These are phyloP conservation scores for Laupala kohalensis DNA, from an alignment of 1,140 invertebrate species.

Conservation along the genomic window DNA sequence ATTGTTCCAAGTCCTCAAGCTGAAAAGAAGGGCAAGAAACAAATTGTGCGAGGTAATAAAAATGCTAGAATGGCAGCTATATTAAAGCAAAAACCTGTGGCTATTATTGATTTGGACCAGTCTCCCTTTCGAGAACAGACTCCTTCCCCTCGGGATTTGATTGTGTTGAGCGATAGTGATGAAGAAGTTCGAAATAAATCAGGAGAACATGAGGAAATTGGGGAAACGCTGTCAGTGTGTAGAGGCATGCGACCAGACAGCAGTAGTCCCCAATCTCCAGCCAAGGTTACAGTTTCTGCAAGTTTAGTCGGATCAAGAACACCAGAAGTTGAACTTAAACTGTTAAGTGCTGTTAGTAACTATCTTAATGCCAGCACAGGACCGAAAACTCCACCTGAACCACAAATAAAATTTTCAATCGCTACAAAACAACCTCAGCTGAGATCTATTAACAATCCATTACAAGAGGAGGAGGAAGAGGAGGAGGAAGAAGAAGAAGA, in stretches of 20 bases:
- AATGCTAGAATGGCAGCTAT: constrained; percentile 9
- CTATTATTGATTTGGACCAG: constrained; percentile 70
- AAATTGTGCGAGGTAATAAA: constrained; percentile 1
- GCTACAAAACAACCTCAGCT: constrained; percentile 41
- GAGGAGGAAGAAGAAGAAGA: too few relatives aligned
- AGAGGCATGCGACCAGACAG: not conserved
- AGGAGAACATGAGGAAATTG: constrained; percentile 13
- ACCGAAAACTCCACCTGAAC: constrained; percentile 61
- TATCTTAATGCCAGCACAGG: constrained; percentile 27
- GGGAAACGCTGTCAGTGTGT: not conserved
- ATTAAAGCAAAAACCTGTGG: constrained; percentile 47
- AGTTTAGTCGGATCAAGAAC: not conserved
- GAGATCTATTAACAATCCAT: constrained; percentile 42
- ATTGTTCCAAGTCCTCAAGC: constrained; percentile 18
- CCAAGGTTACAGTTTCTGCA: constrained; percentile 1
- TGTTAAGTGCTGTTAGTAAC: constrained; percentile 11
- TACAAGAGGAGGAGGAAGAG: constrained; percentile 37
- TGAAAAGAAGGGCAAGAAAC: constrained; percentile 5
- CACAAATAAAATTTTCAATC: constrained; percentile 53
- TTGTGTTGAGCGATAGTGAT: constrained; percentile 68
- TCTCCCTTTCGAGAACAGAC: constrained; percentile 70
- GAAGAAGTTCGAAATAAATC: constrained; percentile 33
- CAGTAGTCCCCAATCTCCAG: not conserved
- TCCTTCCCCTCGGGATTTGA: constrained; percentile 63
- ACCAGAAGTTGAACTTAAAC: constrained; percentile 16